Conservation (phyloP, 1,140 invertebrate genomes). For the Aleiodes sp. region DNA sequence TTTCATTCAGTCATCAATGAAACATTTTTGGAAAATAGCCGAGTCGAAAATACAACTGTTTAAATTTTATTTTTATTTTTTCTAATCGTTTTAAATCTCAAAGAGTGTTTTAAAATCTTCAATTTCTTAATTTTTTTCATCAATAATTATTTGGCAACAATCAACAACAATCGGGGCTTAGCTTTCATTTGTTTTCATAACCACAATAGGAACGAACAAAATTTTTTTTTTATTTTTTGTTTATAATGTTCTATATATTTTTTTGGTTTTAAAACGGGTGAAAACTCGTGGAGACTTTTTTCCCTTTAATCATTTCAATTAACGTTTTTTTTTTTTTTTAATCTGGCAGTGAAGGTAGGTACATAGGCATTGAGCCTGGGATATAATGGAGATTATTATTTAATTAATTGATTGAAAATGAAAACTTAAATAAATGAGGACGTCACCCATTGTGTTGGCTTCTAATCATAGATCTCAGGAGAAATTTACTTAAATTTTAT, state of each 20-base stretch:
- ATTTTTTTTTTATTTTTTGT: neutral
- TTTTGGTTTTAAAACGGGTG: neutral
- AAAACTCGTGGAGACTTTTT: neutral
- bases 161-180: conserved; percentile 62
- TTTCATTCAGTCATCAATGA: conserved; percentile 33
- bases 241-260: neutral
- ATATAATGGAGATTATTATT: no score
- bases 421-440: neutral
- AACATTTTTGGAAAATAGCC: conserved; percentile 58
- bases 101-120: conserved; percentile 26
- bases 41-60: conserved; percentile 59
- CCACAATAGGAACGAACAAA: neutral
- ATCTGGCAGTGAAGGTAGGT: conserved; percentile 8
- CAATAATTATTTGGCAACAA: conserved; percentile 64
- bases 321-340: neutral
- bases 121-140: conserved; percentile 40
- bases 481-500: no score
- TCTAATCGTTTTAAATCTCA: neutral
- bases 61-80: conserved; percentile 9
- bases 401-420: neutral
- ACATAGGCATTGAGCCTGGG: neutral
- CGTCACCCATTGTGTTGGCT: neutral
- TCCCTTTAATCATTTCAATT: neutral
- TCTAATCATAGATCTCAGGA: no score
- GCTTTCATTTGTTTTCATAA: conserved; percentile 2